Evolutionary conservation across 92 coral and sea anemone genomes (phyloP), one percentile per base, ranked within the genome.

Genomic region (Pocillopora grandis): DNA sequence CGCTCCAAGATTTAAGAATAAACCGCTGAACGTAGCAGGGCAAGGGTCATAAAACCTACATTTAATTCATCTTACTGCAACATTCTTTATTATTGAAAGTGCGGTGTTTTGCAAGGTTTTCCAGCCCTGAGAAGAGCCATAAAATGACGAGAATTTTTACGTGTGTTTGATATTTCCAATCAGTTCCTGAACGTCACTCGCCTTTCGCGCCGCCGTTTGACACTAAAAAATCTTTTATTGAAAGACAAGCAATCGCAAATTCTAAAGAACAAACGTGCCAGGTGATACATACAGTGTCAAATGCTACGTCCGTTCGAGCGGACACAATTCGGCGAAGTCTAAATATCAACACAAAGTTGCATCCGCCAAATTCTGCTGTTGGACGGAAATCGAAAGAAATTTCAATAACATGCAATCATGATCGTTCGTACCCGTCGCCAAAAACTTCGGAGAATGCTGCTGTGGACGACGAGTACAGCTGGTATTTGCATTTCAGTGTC

Each of bases 401-500:
- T 18, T 19, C 52, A 3, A 35, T 56, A 68, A 18, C 77, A 80
- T 13, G 69, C 20, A 58, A n/a, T 58, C 80, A 49, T n/a, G 27
- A 42, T 33, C 86, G 80, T 21, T 73, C 86, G 19, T 31, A 19
- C 15, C 58, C 71, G 9, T 4, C 20, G 19, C 20, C 20, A 15
- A 42, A 42, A 19, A n/a, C 7, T 60, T 5, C 72, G 14, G 21
- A 31, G 10, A n/a, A 62, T 14, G 57, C 21, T 49, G 35, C 57
- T 12, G 15, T 48, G 73, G 86, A 83, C 23, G 86, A 83, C 72
- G 55, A 73, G 12, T 83, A 56, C 35, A 93, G 98, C 79, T 93
- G 98, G 98, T n/a, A 65, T 72, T n/a, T 48, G 92, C 98, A 93
- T 79, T 93, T 93, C 75, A 89, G 93, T 64, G 72, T 90, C 33